Base-by-base conservation (phyloP, 2,113 vertebrate genomes). In the Chitala chitala region DNA sequence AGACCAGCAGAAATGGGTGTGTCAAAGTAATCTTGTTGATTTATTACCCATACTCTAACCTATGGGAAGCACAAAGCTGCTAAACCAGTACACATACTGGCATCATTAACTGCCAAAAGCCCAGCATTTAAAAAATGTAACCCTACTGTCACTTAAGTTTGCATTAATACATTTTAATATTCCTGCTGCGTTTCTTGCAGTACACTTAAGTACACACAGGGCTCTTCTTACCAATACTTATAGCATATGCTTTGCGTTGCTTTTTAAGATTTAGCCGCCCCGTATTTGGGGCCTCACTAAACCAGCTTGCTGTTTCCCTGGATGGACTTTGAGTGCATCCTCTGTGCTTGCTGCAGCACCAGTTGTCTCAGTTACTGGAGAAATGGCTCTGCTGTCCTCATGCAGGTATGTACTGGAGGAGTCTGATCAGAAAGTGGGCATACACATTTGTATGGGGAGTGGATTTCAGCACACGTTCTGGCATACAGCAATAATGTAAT, bases 321-420 rank as follows among this genome's bases (percentile, higher is more conserved):
- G 96, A 99, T 0, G 95, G 96, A 0, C 86, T 98, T 96, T 0
- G 95, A 99, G 79, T 98, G 97, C 61, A 98, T 98, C 78, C 90
- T 98, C 26, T 98, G 96, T 0, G 96, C 96, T 77, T 98, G 95
- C 88, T 98, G 96, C 82, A 98, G 96, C 79, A 99, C 96, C 46
- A 97, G 95, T 85, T 98, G 95, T 44, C 96, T 95, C 50, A 98
- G 96, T 76, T 99, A 97, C 87, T 98, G 96, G 96, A 98, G 96
- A 95, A 98, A 97, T 0, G 94, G 95, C 0, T 96, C 96, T 0
- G 96, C 95, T 0, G 96, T 98, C 1, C 93, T 98, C 9, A 98
- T 97, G 96, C 96, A 98, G 93, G 95, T 98, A 17, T 59, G 17
- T 33, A 51, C 4, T 69, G 48, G 10, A 29, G 33, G 6, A 9